Base-by-base conservation (phyloP, 1,140 invertebrate genomes). In the Leptopilina clavipes region DNA sequence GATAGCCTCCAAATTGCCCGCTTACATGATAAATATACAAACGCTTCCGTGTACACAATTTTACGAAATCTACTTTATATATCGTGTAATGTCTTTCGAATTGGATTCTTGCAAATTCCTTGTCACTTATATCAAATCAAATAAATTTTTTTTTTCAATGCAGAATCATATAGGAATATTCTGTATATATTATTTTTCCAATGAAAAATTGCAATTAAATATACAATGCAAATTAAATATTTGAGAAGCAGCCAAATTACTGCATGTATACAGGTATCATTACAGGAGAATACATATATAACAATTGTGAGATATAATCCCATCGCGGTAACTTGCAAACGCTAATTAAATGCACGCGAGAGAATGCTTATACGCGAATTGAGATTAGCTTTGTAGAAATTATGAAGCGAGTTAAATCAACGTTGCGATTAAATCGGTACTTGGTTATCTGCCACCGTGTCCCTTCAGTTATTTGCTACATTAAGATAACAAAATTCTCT, bases 11-110 rank as follows among this genome's bases (percentile, higher is more conserved):
- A 91, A 90, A 91, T 90, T 91, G 87, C 88, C 86, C 86, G 89
- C 89, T 90, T 88, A 90, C 86, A 91, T 91, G 90, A 90, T 91
- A 90, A 91, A 91, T 91, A 89, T 90, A 89, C 86, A 59, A 59
- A n/a, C 48, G 52, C 52, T 37, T 52, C 48, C 31, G 72, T 73
- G 22, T 73, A 73, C 59, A 65, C 59, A 65, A 65, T 31, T 65
- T 31, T n/a, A 65, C 59, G 2, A 8, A 65, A 65, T 65, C 56
- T 31, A 65, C 56, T 65, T 25, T 65, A 59, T 59, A 59, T 31
- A 17, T 31, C 9, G 37, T 52, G 1, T 52, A 52, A 37, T 37
- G 22, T n/a, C 14, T 65, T n/a, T 12, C 22, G 12, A 65, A 65
- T 65, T n/a, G 25, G 22, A 31, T n/a, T n/a, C 59, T 65, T 65